Evolutionary conservation across 1,140 invertebrate genomes (phyloP).

Genomic region (Drosophila parabipectinata): DNA sequence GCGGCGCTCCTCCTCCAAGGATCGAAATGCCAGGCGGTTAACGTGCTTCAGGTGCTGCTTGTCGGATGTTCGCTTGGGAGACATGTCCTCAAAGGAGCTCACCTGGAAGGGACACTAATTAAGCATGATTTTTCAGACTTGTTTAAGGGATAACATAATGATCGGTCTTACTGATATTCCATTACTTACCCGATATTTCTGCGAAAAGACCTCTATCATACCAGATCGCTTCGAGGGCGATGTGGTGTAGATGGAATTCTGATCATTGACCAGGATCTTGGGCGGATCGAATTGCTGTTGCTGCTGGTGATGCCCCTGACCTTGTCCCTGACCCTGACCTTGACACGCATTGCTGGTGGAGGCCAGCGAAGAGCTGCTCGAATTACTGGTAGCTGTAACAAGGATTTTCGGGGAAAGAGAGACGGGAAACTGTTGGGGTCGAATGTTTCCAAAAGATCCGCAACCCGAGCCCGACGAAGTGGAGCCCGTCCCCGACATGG

Average conservation of each 20-base stretch:
- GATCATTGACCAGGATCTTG: constrained; percentile 83
- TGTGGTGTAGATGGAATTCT: constrained; percentile 84
- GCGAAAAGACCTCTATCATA: constrained; percentile 84
- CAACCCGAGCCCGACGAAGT: constrained; percentile 71
- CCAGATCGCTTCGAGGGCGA: constrained; percentile 81
- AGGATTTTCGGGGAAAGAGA: constrained; percentile 80
- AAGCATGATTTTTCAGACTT: constrained; percentile 18
- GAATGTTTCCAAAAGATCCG: constrained; percentile 59
- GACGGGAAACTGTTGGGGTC: constrained; percentile 79
- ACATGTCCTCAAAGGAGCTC: constrained; percentile 84
- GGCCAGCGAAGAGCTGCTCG: constrained; percentile 77
- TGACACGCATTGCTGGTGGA: constrained; percentile 46
- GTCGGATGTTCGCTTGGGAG: constrained; percentile 54
- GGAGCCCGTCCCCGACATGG: constrained; percentile 64
- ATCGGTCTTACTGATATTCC: not conserved
- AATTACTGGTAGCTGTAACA: constrained; percentile 78
- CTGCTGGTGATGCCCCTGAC: constrained; percentile 36
- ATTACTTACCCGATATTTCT: constrained; percentile 76
- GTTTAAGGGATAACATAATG: no score
- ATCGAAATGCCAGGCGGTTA: constrained; percentile 80
- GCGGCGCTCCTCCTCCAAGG: constrained; percentile 82
- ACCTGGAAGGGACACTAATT: constrained; percentile 51
- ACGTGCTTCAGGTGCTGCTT: constrained; percentile 78
- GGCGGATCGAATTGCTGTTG: constrained; percentile 82
- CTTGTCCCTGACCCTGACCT: constrained; percentile 18